Evolutionary conservation across 2,888 invertebrate species (phyloP), one percentile per base, ranked within the genome.

Genomic region (Stenodera caucasica): DNA sequence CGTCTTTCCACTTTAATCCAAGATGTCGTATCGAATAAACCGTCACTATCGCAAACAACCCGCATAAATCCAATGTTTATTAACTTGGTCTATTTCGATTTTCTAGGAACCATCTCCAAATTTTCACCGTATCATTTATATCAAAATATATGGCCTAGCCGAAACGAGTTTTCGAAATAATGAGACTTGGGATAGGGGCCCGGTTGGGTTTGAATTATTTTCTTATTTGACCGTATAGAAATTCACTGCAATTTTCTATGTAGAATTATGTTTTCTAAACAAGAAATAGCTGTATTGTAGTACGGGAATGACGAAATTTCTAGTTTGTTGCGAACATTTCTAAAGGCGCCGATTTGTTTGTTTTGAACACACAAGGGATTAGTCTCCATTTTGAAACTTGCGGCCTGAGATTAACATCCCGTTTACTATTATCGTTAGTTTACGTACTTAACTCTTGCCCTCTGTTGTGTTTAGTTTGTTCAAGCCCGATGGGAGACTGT

Each of bases 361-460:
- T 63, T 49, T 60, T 67, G 61, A 58, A 65, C 64, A 60, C 61
- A 60, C 49, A 64, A 65, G 57, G 56, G 61, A 65, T 60, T 61
- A 57, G 53, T 69, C n/a, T 53, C 53, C 53, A 69, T 70, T 69
- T 71, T 66, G 66, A 66, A 71, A 70, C 67, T 71, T 65, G 69
- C 56, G 70, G 69, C 61, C 29, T 58, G 64, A 62, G 68, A 68
- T 70, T 69, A 69, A 33, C 59, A 56, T 58, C 65, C 58, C 61
- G 63, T 57, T 58, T 63, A 66, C 67, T 66, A 67, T 69, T 67
- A 68, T 67, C 66, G 65, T 65, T 66, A 63, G 65, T 63, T 65
- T 63, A 67, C 64, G 61, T 63, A 58, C 65, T 62, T 68, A 63
- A 67, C 30, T 55, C 53, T 49, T 50, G 53, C 32, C 52, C 33